Evolutionary conservation across 2,113 vertebrate genomes (phyloP), one percentile per base, ranked within the genome.

Genomic region (Chaetodon auriga): DNA sequence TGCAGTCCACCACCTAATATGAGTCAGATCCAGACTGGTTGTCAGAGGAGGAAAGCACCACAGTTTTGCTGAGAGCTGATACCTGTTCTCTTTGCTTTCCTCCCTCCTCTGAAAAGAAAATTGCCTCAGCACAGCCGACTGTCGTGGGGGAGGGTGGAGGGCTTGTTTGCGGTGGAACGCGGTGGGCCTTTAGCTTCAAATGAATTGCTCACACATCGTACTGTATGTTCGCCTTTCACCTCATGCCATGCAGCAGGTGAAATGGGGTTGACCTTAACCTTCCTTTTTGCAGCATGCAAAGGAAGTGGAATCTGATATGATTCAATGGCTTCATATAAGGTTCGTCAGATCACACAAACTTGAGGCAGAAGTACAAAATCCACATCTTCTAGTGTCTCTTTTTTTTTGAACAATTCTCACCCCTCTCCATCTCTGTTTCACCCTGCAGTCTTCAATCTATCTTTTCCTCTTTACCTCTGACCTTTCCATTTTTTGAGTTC

Each of bases 401-500:
- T 30, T 30, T 30, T 30, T 82, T 80, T 68, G 69, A 63, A 71
- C 72, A 73, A 71, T 64, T 30, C 64, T 30, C n/a, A 14, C 18
- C 35, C 54, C 36, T 78, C 83, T 91, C 69, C 9, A 75, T 89
- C 71, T 83, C 58, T 68, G 14, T 78, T 85, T 78, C 64, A 62
- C 83, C 86, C 73, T 51, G 48, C 81, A 88, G 90, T 82, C 89
- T 85, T 90, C 84, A 89, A 87, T 91, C 90, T 88, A 83, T 89
- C 89, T 84, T 87, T 92, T 82, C 90, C 85, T 91, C 81, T 90
- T 91, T 90, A 92, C 86, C 83, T 91, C 79, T 92, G 91, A 93
- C 92, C 91, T 93, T 94, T 94, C 92, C 92, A 93, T 90, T 91
- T 30, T 92, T 90, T 86, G 62, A 85, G 74, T 92, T 89, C 80